A percentile compares a stretch with the other conserved stretches of the same genome.
Conservation (phyloP, 2,888 invertebrate species). For the Orthosia cruda region DNA sequence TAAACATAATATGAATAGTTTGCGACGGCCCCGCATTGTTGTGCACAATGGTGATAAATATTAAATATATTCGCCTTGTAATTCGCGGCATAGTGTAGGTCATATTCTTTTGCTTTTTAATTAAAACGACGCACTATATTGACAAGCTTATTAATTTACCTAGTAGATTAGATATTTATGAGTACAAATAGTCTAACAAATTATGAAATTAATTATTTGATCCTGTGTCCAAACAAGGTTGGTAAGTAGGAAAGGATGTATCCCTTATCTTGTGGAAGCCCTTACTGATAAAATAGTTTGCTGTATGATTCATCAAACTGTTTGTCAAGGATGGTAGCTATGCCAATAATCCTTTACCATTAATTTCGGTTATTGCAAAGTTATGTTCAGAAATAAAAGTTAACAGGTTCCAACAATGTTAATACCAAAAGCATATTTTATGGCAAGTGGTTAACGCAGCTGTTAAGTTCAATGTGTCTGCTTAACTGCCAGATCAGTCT, state of each 20-base stretch:
- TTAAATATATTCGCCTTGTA: conserved; percentile 34
- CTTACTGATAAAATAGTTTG: not conserved
- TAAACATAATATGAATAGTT: conserved; percentile 70
- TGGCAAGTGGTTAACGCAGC: not conserved
- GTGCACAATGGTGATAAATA: conserved; percentile 47
- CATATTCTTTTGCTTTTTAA: conserved; percentile 26
- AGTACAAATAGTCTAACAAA: not conserved
- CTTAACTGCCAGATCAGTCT: conserved; percentile 10
- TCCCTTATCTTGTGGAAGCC: too few species aligned
- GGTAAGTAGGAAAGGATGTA: not conserved
- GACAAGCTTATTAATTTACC: not conserved
- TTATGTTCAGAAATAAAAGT: too few species aligned
- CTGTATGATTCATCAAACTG: not conserved
- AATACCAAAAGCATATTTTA: conserved; percentile 16
- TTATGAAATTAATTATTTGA: too few species aligned
- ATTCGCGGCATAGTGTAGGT: conserved; percentile 20
- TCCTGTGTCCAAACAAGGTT: not conserved
- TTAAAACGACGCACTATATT: conserved; percentile 1
- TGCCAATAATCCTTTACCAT: not conserved
- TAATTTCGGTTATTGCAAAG: not conserved
- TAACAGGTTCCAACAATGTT: not conserved
- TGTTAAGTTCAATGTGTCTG: conserved; percentile 13
- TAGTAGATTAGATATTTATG: not conserved
- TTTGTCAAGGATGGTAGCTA: not conserved
- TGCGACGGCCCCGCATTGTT: conserved; percentile 43